phyloP scores from a whole-genome alignment of 2,888 invertebrate species.

The Chironomus tentans region DNA sequence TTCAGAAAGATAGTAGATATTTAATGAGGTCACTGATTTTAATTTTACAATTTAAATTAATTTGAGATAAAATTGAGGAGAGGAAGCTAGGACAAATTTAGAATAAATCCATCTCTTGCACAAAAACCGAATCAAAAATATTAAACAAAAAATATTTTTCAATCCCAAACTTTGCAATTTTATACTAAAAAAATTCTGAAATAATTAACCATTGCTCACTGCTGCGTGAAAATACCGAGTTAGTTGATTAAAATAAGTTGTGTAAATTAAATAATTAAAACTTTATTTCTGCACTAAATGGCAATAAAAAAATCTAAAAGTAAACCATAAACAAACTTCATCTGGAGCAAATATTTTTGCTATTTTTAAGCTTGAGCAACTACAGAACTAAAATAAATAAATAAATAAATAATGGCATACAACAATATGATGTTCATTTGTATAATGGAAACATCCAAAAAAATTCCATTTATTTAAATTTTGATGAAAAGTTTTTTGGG shows the following conservation, averaged over 20 bases:
- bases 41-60: too few species aligned
- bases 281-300: neutral
- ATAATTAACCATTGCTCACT: neutral
- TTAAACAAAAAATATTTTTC: too few species aligned
- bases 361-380: neutral
- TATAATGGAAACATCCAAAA: too few species aligned
- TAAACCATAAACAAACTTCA: neutral
- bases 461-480: too few species aligned
- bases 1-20: too few species aligned
- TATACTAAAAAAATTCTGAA: neutral
- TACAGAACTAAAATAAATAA: neutral
- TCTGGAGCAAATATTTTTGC: neutral
- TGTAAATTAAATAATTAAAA: neutral
- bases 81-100: neutral
- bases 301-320: neutral
- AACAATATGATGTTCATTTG: neutral
- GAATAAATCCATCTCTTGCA: neutral
- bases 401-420: neutral
- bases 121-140: too few species aligned
- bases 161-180: too few species aligned
- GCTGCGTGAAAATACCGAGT: neutral
- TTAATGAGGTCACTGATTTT: too few species aligned
- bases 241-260: neutral
- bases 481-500: neutral
- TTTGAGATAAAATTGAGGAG: too few species aligned